These are phyloP conservation scores for Oreohelix idahoensis DNA, from an alignment of 1,140 invertebrate species.

Conservation along the genomic window DNA sequence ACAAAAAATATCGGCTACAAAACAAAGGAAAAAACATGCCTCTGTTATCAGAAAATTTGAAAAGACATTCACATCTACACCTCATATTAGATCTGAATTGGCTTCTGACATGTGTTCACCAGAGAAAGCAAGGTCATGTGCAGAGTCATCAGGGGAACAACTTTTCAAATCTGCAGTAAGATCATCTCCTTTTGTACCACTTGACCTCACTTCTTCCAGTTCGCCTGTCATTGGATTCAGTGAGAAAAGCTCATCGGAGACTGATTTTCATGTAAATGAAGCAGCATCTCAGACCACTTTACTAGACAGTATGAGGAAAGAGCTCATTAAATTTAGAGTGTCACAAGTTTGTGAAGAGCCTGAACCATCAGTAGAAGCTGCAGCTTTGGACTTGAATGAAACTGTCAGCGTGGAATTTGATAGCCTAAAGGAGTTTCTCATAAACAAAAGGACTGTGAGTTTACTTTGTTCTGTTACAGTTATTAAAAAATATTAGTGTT, in stretches of 20 bases:
- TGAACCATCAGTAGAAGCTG: not conserved
- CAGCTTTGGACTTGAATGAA: not conserved
- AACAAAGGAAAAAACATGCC: not conserved
- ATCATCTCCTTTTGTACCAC: not conserved
- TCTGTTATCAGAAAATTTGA: not conserved
- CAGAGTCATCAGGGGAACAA: not conserved
- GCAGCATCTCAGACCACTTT: not conserved
- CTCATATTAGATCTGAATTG: not conserved
- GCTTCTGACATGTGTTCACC: not conserved
- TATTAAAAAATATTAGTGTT: too few relatives aligned
- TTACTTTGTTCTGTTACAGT: not conserved
- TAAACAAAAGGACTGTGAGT: not conserved
- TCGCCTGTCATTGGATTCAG: not conserved
- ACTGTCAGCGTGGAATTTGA: not conserved
- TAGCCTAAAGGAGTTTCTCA: not conserved
- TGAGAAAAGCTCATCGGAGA: not conserved
- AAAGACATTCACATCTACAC: not conserved
- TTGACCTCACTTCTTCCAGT: not conserved
- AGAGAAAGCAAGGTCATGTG: not conserved
- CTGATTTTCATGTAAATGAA: not conserved
- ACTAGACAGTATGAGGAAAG: not conserved
- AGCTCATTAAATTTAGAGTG: not conserved
- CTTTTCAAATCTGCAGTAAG: not conserved
- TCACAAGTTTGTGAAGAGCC: not conserved
- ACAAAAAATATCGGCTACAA: not conserved